Conservation (phyloP, 2,888 invertebrate genomes). For the Tiliacea aurago region DNA sequence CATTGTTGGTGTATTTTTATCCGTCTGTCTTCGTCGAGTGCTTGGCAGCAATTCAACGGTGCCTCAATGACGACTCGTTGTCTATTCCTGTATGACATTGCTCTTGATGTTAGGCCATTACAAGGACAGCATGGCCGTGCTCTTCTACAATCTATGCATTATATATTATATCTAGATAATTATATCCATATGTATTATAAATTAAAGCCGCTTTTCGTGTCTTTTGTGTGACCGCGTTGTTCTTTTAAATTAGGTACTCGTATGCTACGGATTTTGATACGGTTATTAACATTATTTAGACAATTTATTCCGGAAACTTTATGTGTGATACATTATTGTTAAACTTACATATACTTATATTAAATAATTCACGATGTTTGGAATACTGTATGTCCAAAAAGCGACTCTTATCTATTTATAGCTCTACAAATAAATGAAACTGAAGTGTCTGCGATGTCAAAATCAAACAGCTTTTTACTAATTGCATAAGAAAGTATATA, state of each 20-base stretch:
- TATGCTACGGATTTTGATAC: not conserved
- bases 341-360: no score
- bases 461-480: no score
- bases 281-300: not conserved
- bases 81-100: constrained; percentile 88
- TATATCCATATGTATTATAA: not conserved
- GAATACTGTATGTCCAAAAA: no score
- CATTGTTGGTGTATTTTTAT: constrained; percentile 81
- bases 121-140: constrained; percentile 73
- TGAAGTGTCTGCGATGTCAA: no score
- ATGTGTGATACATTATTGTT: not conserved
- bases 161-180: no score
- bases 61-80: constrained; percentile 76
- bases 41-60: constrained; percentile 83
- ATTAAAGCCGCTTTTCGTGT: not conserved
- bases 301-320: not conserved
- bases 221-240: not conserved
- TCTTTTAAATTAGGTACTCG: not conserved
- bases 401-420: no score
- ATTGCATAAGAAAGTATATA: no score
- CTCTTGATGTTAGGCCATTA: constrained; percentile 75
- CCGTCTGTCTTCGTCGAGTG: constrained; percentile 73
- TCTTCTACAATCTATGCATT: constrained; percentile 39
- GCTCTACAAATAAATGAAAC: no score
- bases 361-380: not conserved